Evolutionary conservation across 2,113 vertebrate genomes (phyloP).

Genomic region (Isurus oxyrinchus): DNA sequence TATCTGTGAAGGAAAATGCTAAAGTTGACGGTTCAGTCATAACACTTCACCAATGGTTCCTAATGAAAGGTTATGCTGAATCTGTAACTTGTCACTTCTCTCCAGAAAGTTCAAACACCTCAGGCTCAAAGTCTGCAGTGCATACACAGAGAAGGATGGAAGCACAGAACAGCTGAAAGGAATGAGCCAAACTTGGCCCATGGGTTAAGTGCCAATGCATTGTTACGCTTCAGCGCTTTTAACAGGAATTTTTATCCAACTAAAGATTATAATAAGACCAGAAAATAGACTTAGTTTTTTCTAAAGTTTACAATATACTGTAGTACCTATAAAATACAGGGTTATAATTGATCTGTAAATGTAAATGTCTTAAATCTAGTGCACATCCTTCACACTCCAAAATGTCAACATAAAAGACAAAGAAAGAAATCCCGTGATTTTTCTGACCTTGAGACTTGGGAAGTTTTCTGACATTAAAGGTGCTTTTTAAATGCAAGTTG

Average conservation of each 20-base stretch:
- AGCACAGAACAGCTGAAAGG: background rate
- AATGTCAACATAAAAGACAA: background rate
- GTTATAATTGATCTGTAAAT: background rate
- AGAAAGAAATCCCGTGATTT: background rate
- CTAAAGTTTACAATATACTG: background rate
- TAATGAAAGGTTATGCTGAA: background rate
- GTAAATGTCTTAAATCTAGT: background rate
- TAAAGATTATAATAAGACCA: background rate
- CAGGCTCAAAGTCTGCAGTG: background rate
- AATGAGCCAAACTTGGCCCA: background rate
- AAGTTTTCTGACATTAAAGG: background rate
- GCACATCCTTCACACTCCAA: background rate
- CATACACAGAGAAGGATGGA: background rate
- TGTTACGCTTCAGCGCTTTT: background rate
- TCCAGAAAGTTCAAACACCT: background rate
- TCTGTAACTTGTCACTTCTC: background rate
- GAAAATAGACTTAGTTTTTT: background rate
- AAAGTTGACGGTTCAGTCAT: conserved; percentile 1
- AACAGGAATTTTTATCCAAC: background rate
- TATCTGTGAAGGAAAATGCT: background rate
- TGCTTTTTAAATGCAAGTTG: background rate
- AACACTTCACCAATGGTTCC: background rate
- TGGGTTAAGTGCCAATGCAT: background rate
- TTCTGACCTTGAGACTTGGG: background rate
- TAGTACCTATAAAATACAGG: background rate